Conservation (phyloP, 2,797 vertebrate genomes). For the Xiphorhynchus erythropygius region DNA sequence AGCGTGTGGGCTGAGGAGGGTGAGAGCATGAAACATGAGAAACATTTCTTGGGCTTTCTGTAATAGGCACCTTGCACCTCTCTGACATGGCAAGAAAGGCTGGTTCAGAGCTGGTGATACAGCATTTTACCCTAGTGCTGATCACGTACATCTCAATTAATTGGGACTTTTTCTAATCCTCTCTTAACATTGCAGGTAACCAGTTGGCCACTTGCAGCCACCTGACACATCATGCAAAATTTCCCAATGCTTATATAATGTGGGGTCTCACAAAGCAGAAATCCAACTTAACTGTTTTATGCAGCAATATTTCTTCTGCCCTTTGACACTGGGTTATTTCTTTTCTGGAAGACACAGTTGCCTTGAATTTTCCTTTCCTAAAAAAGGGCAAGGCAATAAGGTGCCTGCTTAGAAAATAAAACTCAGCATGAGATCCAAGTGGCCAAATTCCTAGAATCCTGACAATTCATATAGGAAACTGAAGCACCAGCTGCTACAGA, state of each 20-base stretch:
- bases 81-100: not conserved
- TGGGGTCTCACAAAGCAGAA: not conserved
- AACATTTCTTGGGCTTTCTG: not conserved
- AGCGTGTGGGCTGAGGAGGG: not conserved
- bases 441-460: not conserved
- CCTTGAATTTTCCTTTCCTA: not conserved
- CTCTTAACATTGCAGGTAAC: not conserved
- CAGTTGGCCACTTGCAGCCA: not conserved
- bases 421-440: not conserved
- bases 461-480: not conserved
- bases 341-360: not conserved
- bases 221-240: not conserved
- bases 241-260: fast-evolving
- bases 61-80: conserved; percentile 26
- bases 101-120: not conserved
- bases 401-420: not conserved
- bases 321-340: not conserved
- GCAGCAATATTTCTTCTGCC: not conserved
- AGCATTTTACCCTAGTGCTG: not conserved
- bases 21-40: not conserved
- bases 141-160: not conserved
- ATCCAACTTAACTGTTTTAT: not conserved
- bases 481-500: not conserved
- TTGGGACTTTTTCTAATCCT: not conserved
- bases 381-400: not conserved